Percentiles rank a stretch among this genome's conserved stretches.
Evolutionary conservation across 2,113 vertebrate species (phyloP).

Genomic region (Toxostoma redivivum): DNA sequence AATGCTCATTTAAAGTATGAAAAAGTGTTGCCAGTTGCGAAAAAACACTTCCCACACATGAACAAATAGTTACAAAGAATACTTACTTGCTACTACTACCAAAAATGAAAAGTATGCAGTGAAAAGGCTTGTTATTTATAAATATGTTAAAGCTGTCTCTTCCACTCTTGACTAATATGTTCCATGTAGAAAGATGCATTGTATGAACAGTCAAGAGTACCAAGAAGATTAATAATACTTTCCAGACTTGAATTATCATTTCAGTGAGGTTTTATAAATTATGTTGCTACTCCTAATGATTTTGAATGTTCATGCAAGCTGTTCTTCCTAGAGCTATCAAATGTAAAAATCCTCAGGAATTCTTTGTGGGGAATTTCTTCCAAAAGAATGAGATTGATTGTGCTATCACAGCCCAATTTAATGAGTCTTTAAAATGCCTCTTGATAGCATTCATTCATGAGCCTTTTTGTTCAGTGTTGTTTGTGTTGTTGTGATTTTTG

Average conservation of each 20-base stretch:
- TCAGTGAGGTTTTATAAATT: background rate
- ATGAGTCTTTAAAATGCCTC: background rate
- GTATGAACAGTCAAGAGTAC: background rate
- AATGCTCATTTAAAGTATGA: background rate
- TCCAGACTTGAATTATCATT: background rate
- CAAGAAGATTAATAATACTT: background rate
- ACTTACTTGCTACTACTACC: background rate
- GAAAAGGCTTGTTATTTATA: background rate
- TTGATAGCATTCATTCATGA: background rate
- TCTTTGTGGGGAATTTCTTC: background rate
- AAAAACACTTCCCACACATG: background rate
- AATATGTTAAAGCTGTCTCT: background rate
- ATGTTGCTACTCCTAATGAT: background rate
- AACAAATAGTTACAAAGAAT: background rate
- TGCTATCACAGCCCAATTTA: background rate
- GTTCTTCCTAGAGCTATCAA: background rate
- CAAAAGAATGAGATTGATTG: background rate
- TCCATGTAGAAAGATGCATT: background rate
- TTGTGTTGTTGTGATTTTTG: background rate
- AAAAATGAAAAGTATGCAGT: background rate
- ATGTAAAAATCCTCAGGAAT: background rate
- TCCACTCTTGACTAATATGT: background rate
- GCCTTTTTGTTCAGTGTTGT: background rate
- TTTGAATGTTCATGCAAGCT: background rate
- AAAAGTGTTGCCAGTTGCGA: background rate